Evolutionary conservation across 1,140 invertebrate species (phyloP).

Genomic region (Orchestia grillus): DNA sequence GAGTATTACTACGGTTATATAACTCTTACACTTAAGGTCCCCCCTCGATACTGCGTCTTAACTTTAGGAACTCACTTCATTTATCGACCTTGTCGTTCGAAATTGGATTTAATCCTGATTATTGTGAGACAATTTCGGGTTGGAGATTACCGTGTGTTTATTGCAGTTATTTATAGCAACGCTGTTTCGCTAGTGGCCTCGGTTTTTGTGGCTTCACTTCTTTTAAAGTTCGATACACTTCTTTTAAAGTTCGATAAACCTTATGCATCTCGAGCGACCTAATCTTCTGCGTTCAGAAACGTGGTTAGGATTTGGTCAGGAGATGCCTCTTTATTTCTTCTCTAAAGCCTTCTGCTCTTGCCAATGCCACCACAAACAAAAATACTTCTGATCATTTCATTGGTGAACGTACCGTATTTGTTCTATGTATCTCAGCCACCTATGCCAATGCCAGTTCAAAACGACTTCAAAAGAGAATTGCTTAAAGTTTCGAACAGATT

Average conservation of each 20-base stretch:
- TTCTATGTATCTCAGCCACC: background rate
- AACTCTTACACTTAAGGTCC: background rate
- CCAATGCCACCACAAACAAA: background rate
- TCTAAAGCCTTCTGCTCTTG: background rate
- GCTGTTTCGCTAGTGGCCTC: background rate
- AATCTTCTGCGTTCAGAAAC: background rate
- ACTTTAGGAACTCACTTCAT: background rate
- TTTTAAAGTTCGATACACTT: background rate
- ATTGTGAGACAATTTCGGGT: background rate
- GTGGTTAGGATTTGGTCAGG: background rate
- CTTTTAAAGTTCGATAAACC: background rate
- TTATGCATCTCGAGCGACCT: background rate
- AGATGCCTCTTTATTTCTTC: background rate
- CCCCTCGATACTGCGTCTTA: background rate
- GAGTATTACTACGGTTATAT: constrained; percentile 9
- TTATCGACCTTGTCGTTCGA: background rate
- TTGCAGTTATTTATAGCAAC: background rate
- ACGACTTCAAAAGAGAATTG: background rate
- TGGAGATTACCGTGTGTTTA: background rate
- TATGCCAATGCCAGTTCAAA: background rate
- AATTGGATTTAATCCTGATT: background rate
- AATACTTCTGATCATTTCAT: background rate
- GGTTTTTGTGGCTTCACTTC: background rate
- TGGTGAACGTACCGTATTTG: background rate
- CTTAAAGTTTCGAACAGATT: background rate